Conservation (phyloP, 2,113 vertebrate species). For the Lepus americanus region DNA sequence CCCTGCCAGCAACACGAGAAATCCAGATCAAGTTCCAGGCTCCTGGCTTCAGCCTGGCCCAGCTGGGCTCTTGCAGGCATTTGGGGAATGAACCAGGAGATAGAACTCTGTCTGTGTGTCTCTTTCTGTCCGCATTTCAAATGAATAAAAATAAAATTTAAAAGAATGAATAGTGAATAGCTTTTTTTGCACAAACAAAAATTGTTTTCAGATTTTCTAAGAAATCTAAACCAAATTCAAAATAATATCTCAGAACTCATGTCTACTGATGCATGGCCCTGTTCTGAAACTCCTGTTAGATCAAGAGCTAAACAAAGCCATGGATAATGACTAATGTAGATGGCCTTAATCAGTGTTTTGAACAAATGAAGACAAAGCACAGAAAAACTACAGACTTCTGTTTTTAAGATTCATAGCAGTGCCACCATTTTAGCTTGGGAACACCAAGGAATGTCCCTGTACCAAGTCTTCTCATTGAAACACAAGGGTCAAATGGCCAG, state of each 20-base stretch:
- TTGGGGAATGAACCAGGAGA: no score
- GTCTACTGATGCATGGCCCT: neutral
- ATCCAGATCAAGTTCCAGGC: no score
- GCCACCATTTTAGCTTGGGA: neutral
- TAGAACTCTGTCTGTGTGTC: no score
- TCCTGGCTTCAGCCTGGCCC: no score
- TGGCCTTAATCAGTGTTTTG: neutral
- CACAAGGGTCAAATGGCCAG: neutral
- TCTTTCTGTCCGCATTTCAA: no score
- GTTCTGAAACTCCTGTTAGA: neutral
- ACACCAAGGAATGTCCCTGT: neutral
- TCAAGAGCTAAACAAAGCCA: conserved; percentile 36
- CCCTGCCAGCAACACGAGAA: no score
- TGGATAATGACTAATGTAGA: neutral
- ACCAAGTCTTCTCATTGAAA: neutral
- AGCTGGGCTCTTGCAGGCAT: no score
- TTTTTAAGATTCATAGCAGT: conserved; percentile 20
- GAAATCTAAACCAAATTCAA: conserved; percentile 47
- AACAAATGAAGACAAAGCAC: neutral
- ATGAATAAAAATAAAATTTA: no score
- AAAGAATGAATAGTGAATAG: neutral
- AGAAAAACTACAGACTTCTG: neutral
- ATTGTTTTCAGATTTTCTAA: conserved; percentile 33
- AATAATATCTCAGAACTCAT: neutral
- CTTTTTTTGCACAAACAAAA: conserved; percentile 16